Conservation (phyloP, 2,113 vertebrate genomes). For the Chloebia gouldiae region DNA sequence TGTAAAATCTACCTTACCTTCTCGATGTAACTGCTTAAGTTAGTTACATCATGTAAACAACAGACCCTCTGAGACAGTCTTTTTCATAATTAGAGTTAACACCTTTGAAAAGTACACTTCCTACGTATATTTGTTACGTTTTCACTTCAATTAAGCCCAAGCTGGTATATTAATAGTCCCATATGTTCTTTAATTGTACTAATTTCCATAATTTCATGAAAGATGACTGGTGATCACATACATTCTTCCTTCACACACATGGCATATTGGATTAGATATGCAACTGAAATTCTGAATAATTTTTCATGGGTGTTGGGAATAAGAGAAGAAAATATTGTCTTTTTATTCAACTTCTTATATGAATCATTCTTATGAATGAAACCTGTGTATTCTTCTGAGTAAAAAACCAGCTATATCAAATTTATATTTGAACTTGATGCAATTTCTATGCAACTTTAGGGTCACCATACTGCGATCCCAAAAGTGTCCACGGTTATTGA, state of each 20-base stretch:
- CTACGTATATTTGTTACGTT: neutral
- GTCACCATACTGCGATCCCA: neutral
- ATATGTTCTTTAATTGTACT: constrained; percentile 8
- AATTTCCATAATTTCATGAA: neutral
- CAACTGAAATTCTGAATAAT: neutral
- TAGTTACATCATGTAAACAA: neutral
- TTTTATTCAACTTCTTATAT: neutral
- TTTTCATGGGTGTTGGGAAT: neutral
- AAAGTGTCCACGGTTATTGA: neutral
- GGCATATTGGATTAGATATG: neutral
- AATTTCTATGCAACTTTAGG: neutral
- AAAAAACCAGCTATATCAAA: neutral
- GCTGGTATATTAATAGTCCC: neutral
- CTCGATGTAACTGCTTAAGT: neutral
- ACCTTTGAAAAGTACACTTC: neutral
- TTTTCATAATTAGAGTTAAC: neutral
- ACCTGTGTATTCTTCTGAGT: neutral
- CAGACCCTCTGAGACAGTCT: neutral
- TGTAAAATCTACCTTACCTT: neutral
- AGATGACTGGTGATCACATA: neutral
- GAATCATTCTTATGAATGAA: neutral
- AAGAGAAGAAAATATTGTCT: neutral
- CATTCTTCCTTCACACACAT: neutral
- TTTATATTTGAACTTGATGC: neutral
- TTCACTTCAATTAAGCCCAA: neutral